Evolutionary conservation across 1,140 invertebrate genomes (phyloP).

Genomic region (Leptinotarsa lineolata): DNA sequence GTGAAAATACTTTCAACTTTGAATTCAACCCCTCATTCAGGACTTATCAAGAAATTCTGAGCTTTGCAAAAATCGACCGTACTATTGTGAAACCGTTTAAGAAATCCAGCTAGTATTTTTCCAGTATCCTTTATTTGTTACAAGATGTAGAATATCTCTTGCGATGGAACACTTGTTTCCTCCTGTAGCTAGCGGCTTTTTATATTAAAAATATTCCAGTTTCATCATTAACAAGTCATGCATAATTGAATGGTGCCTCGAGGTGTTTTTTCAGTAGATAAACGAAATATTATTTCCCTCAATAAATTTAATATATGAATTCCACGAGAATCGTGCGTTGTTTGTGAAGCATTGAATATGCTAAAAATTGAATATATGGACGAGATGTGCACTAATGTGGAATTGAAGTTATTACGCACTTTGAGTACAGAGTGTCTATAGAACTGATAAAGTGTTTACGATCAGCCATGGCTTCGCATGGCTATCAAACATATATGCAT

Average conservation of each 20-base stretch:
- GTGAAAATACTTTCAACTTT: no score
- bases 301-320: constrained; percentile 1
- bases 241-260: neutral
- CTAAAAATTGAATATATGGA: no score
- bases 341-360: neutral
- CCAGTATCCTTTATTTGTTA: neutral
- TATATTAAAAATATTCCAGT: constrained; percentile 6
- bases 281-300: neutral
- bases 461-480: no score
- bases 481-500: no score
- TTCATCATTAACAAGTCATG: constrained; percentile 4
- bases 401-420: no score
- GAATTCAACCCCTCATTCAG: no score
- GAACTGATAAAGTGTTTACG: no score
- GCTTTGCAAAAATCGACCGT: no score
- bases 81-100: no score
- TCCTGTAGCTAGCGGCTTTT: neutral
- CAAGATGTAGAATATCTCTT: neutral
- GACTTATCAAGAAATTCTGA: no score
- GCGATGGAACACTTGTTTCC: neutral
- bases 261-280: constrained; percentile 1
- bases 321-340: neutral
- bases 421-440: no score
- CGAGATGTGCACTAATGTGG: no score
- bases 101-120: neutral